A percentile compares a stretch with the other conserved stretches of the same genome.
These are phyloP conservation scores for Hanleya hanleyi DNA, from an alignment of 2,888 invertebrate species.

Conservation along the genomic window DNA sequence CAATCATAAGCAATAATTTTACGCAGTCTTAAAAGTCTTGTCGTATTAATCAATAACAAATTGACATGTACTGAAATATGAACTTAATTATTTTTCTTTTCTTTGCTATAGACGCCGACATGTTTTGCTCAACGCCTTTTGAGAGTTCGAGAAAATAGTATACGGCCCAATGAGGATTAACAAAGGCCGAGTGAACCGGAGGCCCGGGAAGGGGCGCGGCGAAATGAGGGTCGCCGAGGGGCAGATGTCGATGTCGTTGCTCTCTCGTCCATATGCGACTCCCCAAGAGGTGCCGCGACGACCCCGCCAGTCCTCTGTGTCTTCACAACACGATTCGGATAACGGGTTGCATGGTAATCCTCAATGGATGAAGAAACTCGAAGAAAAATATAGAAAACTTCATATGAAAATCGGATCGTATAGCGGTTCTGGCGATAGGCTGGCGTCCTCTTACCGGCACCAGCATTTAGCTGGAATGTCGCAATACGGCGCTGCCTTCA, in stretches of 20 bases:
- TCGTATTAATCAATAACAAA: too few relatives aligned
- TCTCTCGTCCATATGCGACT: neutral
- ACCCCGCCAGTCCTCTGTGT: neutral
- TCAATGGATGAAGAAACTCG: conserved; percentile 60
- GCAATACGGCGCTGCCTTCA: neutral
- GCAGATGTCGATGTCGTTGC: neutral
- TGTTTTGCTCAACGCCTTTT: too few relatives aligned
- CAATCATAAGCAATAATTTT: too few relatives aligned
- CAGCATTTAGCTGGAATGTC: neutral
- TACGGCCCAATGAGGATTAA: neutral
- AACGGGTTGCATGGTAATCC: conserved; percentile 20
- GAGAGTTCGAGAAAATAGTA: too few relatives aligned
- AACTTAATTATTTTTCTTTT: too few relatives aligned
- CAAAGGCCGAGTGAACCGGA: neutral
- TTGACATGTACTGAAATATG: too few relatives aligned
- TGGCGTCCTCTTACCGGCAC: neutral
- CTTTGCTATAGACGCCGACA: too few relatives aligned
- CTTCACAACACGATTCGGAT: neutral
- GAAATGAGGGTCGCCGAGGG: too few relatives aligned
- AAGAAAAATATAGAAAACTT: conserved; percentile 59
- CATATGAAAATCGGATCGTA: conserved; percentile 51
- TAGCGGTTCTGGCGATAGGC: neutral
- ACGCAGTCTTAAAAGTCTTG: too few relatives aligned
- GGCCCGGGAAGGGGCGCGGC: too few relatives aligned
- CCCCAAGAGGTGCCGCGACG: neutral